phyloP scores from a whole-genome alignment of 2,113 vertebrate species.

The Stegastes partitus region DNA sequence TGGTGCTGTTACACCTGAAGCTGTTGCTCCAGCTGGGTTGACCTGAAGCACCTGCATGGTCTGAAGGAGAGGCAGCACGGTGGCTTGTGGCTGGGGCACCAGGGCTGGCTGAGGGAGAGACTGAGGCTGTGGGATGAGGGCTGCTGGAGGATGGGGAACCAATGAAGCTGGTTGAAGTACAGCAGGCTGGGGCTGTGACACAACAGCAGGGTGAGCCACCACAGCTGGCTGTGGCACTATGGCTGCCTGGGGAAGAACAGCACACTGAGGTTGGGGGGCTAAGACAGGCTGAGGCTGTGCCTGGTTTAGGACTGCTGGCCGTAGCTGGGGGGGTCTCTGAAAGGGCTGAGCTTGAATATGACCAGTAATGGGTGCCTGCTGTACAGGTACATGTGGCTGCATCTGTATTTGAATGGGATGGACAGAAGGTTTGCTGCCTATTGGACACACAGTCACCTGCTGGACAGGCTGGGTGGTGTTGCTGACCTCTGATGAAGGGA shows the following conservation, averaged over 20 bases:
- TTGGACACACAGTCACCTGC: constrained; percentile 81
- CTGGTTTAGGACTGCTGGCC: constrained; percentile 63
- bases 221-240: constrained; percentile 68
- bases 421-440: constrained; percentile 84
- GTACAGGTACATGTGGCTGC: constrained; percentile 81
- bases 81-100: constrained; percentile 85
- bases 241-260: constrained; percentile 75
- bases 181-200: constrained; percentile 84
- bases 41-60: constrained; percentile 97
- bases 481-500: constrained; percentile 72
- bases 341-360: constrained; percentile 74
- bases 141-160: constrained; percentile 59
- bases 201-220: constrained; percentile 62
- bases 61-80: constrained; percentile 91
- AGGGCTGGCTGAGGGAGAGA: constrained; percentile 65
- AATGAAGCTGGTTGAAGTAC: constrained; percentile 83
- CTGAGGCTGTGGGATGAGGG: constrained; percentile 74
- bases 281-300: constrained; percentile 64
- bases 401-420: constrained; percentile 85
- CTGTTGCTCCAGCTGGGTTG: constrained; percentile 84
- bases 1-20: constrained; percentile 83
- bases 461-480: constrained; percentile 71
- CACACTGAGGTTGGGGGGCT: constrained; percentile 71
- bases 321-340: constrained; percentile 72
- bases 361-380: constrained; percentile 72